Percentiles rank a stretch among this genome's conserved stretches.
These are phyloP conservation scores for Philopotamus ludificatus DNA, from an alignment of 1,140 invertebrate genomes.

Conservation along the genomic window DNA sequence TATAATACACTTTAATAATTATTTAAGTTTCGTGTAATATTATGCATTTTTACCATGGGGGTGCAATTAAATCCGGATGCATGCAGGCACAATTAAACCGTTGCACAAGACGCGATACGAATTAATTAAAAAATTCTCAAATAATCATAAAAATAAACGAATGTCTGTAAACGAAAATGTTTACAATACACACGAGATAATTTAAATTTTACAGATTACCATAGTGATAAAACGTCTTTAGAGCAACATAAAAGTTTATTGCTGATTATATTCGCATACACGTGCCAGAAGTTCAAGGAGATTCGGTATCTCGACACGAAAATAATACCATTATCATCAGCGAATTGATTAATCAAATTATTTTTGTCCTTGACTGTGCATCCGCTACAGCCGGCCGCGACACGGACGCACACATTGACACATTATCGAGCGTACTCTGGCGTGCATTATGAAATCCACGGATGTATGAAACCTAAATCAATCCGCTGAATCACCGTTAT, in stretches of 20 bases:
- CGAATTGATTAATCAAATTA: too few species aligned
- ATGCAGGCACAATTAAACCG: too few species aligned
- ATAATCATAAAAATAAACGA: too few species aligned
- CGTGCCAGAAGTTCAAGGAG: slow-evolving; percentile 1
- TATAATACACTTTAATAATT: too few species aligned
- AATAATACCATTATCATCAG: neutral
- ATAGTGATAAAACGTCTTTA: neutral
- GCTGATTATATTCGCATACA: slow-evolving; percentile 5
- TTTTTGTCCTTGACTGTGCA: too few species aligned
- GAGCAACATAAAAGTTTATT: neutral
- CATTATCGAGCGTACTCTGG: too few species aligned
- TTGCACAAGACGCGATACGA: too few species aligned
- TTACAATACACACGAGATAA: neutral
- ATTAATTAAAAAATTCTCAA: too few species aligned
- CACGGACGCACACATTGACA: neutral
- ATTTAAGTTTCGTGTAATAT: too few species aligned
- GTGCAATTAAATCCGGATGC: too few species aligned
- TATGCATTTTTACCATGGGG: too few species aligned
- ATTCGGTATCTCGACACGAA: neutral
- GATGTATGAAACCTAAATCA: neutral
- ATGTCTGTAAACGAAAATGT: neutral
- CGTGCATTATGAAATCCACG: neutral
- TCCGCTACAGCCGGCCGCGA: too few species aligned
- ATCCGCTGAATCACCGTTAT: slow-evolving; percentile 16
- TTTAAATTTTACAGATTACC: neutral